These are phyloP conservation scores for Tenebrio molitor DNA, from an alignment of 1,140 invertebrate genomes.

Conservation along the genomic window DNA sequence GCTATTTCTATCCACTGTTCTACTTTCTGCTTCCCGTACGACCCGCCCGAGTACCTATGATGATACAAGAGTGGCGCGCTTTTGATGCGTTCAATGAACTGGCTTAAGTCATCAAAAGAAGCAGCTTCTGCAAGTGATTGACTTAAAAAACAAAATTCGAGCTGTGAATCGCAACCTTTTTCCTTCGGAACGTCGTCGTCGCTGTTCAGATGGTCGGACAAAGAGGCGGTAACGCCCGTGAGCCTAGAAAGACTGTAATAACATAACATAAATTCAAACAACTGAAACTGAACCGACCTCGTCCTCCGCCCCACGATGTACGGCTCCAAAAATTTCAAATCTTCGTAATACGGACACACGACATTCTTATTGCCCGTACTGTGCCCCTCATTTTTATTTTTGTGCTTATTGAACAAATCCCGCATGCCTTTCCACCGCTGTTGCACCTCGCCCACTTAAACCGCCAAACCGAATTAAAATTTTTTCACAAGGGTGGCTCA, in stretches of 20 bases:
- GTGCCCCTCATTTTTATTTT: constrained; percentile 21
- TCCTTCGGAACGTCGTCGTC: neutral
- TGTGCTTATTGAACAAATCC: constrained; percentile 44
- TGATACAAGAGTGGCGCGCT: constrained; percentile 45
- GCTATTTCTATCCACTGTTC: constrained; percentile 50
- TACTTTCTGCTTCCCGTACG: constrained; percentile 40
- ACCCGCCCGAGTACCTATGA: constrained; percentile 41
- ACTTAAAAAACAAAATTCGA: neutral
- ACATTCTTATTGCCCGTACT: constrained; percentile 1
- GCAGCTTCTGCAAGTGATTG: neutral
- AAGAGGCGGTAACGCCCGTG: neutral
- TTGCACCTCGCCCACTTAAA: constrained; percentile 48
- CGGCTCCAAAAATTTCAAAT: constrained; percentile 51
- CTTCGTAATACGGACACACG: constrained; percentile 45
- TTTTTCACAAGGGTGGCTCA: too few species aligned
- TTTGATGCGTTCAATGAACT: constrained; percentile 36
- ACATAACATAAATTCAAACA: neutral
- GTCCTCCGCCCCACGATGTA: constrained; percentile 32
- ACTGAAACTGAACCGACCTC: neutral
- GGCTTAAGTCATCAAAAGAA: constrained; percentile 37
- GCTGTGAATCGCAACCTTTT: neutral
- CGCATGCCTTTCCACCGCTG: constrained; percentile 47
- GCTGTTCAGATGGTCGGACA: constrained; percentile 11
- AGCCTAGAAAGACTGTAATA: neutral
- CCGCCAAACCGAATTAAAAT: too few species aligned